Conservation (phyloP, 2,888 invertebrate genomes). For the Hirtodrosophila duncani region DNA sequence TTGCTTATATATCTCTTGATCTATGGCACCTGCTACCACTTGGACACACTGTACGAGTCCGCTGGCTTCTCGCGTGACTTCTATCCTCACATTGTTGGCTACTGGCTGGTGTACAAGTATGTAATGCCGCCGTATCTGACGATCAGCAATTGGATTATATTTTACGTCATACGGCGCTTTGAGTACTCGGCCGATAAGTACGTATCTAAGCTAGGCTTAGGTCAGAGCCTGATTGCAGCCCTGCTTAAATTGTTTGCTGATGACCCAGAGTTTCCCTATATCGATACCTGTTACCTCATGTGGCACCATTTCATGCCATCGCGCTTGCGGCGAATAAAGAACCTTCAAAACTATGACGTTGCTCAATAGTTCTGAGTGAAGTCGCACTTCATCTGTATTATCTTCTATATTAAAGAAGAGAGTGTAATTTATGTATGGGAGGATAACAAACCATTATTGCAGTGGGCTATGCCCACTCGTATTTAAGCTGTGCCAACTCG, state of each 20-base stretch:
- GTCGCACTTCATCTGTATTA: too few species aligned
- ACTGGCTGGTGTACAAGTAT: conserved; percentile 55
- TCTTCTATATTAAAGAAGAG: too few species aligned
- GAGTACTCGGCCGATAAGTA: conserved; percentile 42
- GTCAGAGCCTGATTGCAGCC: conserved; percentile 8
- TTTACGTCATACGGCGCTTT: conserved; percentile 23
- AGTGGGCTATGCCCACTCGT: too few species aligned
- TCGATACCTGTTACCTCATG: conserved; percentile 40
- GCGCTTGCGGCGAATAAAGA: conserved; percentile 14
- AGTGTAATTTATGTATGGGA: too few species aligned
- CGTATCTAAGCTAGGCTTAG: conserved; percentile 22
- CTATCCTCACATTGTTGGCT: conserved; percentile 42
- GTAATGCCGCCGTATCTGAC: conserved; percentile 40
- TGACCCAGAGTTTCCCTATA: conserved; percentile 30
- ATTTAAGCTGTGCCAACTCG: too few species aligned
- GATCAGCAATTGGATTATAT: conserved; percentile 41
- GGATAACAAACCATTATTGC: too few species aligned
- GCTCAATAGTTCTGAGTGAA: too few species aligned
- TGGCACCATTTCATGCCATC: conserved; percentile 43
- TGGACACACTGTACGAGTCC: conserved; percentile 24
- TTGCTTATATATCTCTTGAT: conserved; percentile 42
- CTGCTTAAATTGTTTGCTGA: conserved; percentile 42
- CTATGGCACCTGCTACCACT: conserved; percentile 22
- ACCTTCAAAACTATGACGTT: too few species aligned
- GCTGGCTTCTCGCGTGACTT: conserved; percentile 35